Base-by-base conservation (phyloP, 2,888 invertebrate genomes). In the Agriopis aurantiaria region DNA sequence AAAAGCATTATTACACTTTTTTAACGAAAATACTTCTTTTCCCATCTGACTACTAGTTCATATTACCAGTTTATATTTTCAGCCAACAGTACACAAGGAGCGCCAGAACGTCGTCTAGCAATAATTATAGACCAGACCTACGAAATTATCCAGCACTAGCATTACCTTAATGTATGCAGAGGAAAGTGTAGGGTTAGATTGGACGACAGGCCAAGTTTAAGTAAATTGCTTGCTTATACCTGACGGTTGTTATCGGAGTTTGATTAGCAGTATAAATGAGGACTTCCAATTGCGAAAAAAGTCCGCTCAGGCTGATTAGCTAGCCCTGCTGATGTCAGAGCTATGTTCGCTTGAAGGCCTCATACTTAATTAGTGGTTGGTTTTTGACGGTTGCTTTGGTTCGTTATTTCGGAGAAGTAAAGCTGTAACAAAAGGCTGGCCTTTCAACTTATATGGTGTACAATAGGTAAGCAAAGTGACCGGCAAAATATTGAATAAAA, bases 151-250 rank as follows among this genome's bases (percentile, higher is more conserved):
- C 84, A 77, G 80, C 75, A 78, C 82, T 82, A 79, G 80, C 69
- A 80, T 84, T 85, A 83, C 81, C 81, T 86, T 88, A 84, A 88
- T 85, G 84, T 87, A 89, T 89, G 85, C 84, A 83, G 78, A 78
- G 74, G 78, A 82, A 85, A 86, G 83, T 87, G 84, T 82, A 82
- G 84, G 85, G 85, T 83, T 77, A 80, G 74, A 74, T 74, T 72
- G 76, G 80, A 73, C 79, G 77, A 75, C 77, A 72, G 73, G 75
- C 76, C 76, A 83, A 78, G 76, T 82, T 84, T 80, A 78, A 76
- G 68, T 76, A 78, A 81, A 82, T 82, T 81, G 78, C 68, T 72
- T 66, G 65, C 58, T 62, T 58, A 71, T 51, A 51, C 68, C 59
- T 60, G 57, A 55, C 23, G 59, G 49, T 56, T 49, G 52, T 11